These are phyloP conservation scores for Formica exsecta DNA, from an alignment of 1,140 invertebrate species.

Conservation along the genomic window DNA sequence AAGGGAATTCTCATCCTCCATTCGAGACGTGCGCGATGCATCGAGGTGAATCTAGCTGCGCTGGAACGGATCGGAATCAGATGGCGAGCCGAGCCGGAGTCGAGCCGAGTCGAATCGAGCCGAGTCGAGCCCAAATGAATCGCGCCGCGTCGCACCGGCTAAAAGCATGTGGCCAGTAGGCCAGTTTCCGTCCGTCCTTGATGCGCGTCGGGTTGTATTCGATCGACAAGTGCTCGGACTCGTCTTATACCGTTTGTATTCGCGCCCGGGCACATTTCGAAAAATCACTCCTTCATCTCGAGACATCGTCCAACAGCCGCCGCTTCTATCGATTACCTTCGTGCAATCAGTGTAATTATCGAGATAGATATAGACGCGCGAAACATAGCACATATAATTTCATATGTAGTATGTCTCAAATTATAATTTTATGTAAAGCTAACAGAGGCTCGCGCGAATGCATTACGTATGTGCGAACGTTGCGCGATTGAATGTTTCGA, in stretches of 20 bases:
- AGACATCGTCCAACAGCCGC: background rate
- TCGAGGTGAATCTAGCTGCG: background rate
- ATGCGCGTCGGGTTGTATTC: constrained; percentile 20
- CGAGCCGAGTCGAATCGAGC: constrained; percentile 4
- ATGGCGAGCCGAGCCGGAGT: background rate
- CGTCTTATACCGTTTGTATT: background rate
- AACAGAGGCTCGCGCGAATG: background rate
- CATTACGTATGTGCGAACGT: background rate
- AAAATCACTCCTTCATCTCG: background rate
- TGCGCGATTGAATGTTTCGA: background rate
- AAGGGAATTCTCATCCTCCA: background rate
- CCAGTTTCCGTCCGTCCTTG: constrained; percentile 47
- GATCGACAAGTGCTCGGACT: background rate
- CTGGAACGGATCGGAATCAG: background rate
- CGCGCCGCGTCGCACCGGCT: constrained; percentile 24
- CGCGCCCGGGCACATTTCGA: background rate
- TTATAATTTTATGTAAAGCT: background rate
- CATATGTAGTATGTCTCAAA: background rate
- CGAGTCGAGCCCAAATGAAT: background rate
- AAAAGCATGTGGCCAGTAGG: constrained; percentile 54
- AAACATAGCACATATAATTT: constrained; percentile 1
- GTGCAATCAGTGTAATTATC: background rate
- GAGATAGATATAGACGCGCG: background rate
- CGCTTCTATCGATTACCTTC: background rate
- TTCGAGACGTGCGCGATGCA: background rate